A percentile compares a stretch with the other conserved stretches of the same genome.
These are phyloP conservation scores for Metacarcinus magister DNA, from an alignment of 2,888 invertebrate species.

Conservation along the genomic window DNA sequence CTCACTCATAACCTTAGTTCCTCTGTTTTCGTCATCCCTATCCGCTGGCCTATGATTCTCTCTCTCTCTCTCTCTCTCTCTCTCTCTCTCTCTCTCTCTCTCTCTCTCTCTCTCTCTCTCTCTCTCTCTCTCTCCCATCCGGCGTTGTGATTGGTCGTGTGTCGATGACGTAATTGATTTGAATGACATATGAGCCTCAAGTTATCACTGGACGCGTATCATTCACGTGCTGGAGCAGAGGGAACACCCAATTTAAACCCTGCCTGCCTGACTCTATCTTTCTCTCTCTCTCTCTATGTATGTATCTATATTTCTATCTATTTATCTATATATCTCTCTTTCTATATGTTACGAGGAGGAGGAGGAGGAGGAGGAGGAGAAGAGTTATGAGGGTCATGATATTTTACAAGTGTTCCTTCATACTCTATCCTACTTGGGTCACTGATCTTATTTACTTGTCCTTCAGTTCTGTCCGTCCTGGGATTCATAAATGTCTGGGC, in stretches of 20 bases:
- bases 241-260: not conserved
- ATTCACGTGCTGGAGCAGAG: not conserved
- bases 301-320: not conserved
- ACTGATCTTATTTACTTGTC: not conserved
- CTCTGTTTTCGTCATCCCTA: no score
- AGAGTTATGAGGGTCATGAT: not conserved
- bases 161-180: not conserved
- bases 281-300: not conserved
- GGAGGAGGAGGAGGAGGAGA: not conserved
- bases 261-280: not conserved
- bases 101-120: slow-evolving; percentile 2
- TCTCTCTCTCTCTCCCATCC: not conserved
- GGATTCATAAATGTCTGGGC: not conserved
- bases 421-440: not conserved
- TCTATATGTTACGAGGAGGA: no score
- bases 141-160: not conserved
- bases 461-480: not conserved
- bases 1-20: no score
- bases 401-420: not conserved
- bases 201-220: not conserved
- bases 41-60: not conserved
- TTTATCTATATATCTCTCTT: not conserved
- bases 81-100: not conserved
- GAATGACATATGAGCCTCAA: not conserved
- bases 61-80: not conserved